A percentile compares a stretch with the other conserved stretches of the same genome.
Evolutionary conservation across 2,888 invertebrate species (phyloP).

Genomic region (Amphipoea lucens): DNA sequence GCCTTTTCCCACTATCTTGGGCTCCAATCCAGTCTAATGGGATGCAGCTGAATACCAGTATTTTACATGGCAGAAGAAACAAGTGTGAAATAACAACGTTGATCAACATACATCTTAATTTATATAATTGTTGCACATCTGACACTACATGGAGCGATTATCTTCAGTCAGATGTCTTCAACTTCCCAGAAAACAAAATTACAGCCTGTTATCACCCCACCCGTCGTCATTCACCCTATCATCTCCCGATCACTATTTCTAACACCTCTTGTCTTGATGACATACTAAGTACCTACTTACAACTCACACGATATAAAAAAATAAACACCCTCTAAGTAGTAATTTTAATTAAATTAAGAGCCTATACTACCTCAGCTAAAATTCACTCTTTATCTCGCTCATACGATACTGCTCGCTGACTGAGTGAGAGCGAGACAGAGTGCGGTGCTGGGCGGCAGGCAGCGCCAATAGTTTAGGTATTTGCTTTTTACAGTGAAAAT

Average conservation of each 20-base stretch:
- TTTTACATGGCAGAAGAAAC: neutral
- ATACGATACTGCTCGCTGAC: no score
- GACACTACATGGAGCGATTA: neutral
- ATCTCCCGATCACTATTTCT: neutral
- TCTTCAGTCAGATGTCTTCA: neutral
- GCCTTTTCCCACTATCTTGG: no score
- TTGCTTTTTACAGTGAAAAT: no score
- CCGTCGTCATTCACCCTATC: neutral
- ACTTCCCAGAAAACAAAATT: neutral
- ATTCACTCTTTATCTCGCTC: no score
- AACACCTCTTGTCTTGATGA: neutral
- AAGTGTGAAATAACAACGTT: neutral
- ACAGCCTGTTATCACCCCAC: neutral
- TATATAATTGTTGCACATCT: neutral
- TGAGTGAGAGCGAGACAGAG: no score
- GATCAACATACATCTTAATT: neutral
- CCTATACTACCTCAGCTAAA: no score
- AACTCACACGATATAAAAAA: neutral
- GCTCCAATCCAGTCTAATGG: no score
- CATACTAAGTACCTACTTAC: neutral
- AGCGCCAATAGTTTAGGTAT: no score
- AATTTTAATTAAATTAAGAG: conserved; percentile 17
- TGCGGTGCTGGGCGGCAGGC: no score
- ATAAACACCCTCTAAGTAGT: neutral
- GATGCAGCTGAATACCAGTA: no score